Conservation (phyloP, 2,113 vertebrate genomes). For the Mobula hypostoma region DNA sequence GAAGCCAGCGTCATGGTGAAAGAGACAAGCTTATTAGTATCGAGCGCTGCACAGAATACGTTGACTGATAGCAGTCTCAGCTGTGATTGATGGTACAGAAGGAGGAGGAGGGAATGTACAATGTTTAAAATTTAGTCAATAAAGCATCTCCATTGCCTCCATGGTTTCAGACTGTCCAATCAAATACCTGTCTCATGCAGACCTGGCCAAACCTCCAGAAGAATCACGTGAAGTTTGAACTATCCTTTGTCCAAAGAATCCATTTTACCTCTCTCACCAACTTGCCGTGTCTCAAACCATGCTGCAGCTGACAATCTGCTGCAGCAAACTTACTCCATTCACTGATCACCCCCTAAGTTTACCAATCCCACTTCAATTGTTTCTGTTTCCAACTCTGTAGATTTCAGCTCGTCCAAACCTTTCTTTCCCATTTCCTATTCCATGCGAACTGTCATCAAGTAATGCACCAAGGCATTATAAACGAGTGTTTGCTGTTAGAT, state of each 20-base stretch:
- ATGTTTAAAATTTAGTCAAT: neutral
- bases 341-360: neutral
- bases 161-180: neutral
- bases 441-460: neutral
- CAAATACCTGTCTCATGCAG: neutral
- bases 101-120: too few species aligned
- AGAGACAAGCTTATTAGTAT: neutral
- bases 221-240: neutral
- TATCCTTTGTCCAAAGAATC: neutral
- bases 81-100: neutral
- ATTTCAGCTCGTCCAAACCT: neutral
- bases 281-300: neutral
- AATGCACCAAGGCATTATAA: neutral
- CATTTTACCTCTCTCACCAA: neutral
- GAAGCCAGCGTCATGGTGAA: neutral
- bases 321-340: neutral
- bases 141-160: neutral
- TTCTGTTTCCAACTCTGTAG: neutral
- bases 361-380: neutral
- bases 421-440: neutral
- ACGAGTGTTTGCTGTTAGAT: too few species aligned
- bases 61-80: neutral
- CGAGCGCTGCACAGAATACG: neutral
- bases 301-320: neutral
- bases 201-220: neutral